phyloP scores from a whole-genome alignment of 1,140 invertebrate species.

The Musca vetustissima region DNA sequence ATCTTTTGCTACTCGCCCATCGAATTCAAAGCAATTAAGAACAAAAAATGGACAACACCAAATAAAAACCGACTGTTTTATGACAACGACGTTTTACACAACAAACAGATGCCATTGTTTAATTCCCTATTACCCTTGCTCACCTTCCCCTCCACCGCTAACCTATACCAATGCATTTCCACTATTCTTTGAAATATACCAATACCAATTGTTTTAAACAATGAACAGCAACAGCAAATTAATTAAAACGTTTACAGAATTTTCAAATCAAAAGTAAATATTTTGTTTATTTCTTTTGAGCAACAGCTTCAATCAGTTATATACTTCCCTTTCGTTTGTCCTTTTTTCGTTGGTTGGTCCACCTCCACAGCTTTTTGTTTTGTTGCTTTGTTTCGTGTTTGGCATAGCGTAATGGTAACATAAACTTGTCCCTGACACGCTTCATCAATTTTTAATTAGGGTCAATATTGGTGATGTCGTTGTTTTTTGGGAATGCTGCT shows the following conservation, averaged over 20 bases:
- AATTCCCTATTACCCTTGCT: too few relatives aligned
- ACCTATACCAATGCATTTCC: too few relatives aligned
- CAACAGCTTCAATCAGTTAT: background rate
- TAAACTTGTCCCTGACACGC: constrained; percentile 18
- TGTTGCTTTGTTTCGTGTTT: background rate
- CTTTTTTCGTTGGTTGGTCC: background rate
- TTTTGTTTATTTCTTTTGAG: background rate
- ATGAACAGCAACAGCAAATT: constrained; percentile 18
- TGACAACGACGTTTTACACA: too few relatives aligned
- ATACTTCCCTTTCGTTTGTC: background rate
- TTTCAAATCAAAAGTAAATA: background rate
- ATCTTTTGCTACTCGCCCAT: too few relatives aligned
- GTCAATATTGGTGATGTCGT: background rate
- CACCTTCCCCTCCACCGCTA: too few relatives aligned
- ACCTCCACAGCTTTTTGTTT: background rate
- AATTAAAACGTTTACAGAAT: constrained; percentile 20
- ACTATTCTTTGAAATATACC: too few relatives aligned
- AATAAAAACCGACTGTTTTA: too few relatives aligned
- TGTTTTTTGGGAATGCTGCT: too few relatives aligned
- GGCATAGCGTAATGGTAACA: background rate
- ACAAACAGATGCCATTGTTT: too few relatives aligned
- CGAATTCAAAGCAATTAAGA: too few relatives aligned
- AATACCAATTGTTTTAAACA: background rate
- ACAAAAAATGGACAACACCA: too few relatives aligned
- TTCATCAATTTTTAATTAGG: constrained; percentile 29